A percentile compares a stretch with the other conserved stretches of the same genome.
These are phyloP conservation scores for Anthopleura sola DNA, from an alignment of 64 coral and sea anemone genomes.

Conservation along the genomic window DNA sequence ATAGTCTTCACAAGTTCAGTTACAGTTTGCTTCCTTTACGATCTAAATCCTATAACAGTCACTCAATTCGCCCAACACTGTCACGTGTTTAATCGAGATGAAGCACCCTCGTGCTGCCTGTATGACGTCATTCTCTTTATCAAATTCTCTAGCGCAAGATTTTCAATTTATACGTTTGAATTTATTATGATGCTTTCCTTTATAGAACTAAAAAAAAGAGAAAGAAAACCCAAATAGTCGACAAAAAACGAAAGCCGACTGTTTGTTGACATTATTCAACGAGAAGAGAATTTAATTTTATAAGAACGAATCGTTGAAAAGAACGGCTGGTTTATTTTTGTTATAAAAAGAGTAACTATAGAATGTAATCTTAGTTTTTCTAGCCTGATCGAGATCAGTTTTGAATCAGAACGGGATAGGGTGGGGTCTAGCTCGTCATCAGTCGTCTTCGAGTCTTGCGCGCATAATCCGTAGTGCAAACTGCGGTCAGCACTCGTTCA, in stretches of 20 bases:
- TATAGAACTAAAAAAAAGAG: not conserved
- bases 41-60: no score
- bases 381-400: not conserved
- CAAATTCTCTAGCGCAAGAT: slow-evolving; percentile 4
- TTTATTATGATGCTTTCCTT: slow-evolving; percentile 5
- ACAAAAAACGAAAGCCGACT: slow-evolving; percentile 4
- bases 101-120: not conserved
- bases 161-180: slow-evolving; percentile 2
- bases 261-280: slow-evolving; percentile 15
- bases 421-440: not conserved
- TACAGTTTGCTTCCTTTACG: no score
- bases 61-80: not conserved
- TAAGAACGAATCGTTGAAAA: slow-evolving; percentile 26
- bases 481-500: no score
- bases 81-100: not conserved
- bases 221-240: not conserved
- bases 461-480: not conserved
- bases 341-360: slow-evolving; percentile 20
- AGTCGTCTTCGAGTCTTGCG: not conserved
- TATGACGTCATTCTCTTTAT: slow-evolving; percentile 3
- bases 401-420: not conserved
- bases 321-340: slow-evolving; percentile 27
- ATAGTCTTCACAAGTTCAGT: no score
- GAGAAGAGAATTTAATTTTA: slow-evolving; percentile 25
- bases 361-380: slow-evolving; percentile 16